Evolutionary conservation across 2,797 vertebrate species (phyloP).

Genomic region (Chelonia mydas): DNA sequence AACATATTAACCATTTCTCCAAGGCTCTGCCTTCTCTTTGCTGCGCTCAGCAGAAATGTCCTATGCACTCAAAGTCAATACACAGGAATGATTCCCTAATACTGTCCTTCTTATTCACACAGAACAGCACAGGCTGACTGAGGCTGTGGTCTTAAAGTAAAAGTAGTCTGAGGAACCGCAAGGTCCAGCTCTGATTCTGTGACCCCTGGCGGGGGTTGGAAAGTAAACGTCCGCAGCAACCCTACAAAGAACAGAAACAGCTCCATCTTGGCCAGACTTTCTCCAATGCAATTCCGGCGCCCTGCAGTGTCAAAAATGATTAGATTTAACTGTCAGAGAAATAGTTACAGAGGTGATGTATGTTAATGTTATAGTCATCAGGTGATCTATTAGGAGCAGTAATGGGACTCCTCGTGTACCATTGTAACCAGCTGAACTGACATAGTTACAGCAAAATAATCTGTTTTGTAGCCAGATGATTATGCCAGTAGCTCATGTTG

Average conservation of each 20-base stretch:
- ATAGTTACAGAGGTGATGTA: background rate
- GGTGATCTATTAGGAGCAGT: background rate
- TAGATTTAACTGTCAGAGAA: background rate
- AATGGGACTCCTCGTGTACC: background rate
- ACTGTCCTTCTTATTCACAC: background rate
- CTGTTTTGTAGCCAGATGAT: background rate
- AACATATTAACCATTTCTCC: background rate
- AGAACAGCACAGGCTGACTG: constrained; percentile 71
- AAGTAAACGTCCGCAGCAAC: constrained; percentile 77
- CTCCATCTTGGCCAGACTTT: constrained; percentile 80
- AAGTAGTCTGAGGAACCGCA: constrained; percentile 67
- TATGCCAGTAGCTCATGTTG: background rate
- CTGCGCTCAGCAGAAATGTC: background rate
- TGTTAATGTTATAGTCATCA: background rate
- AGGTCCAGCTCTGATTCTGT: constrained; percentile 72
- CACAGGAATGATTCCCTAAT: background rate
- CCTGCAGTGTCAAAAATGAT: constrained; percentile 57
- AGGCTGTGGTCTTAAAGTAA: constrained; percentile 78
- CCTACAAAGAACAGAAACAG: constrained; percentile 80
- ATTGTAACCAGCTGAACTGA: background rate
- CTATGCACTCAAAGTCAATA: background rate
- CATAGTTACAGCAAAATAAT: background rate
- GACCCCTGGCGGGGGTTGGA: constrained; percentile 71
- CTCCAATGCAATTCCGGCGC: constrained; percentile 78
- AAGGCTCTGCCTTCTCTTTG: background rate